A percentile compares a stretch with the other conserved stretches of the same genome.
Conservation (phyloP, 2,113 vertebrate species). For the Ictalurus punctatus region DNA sequence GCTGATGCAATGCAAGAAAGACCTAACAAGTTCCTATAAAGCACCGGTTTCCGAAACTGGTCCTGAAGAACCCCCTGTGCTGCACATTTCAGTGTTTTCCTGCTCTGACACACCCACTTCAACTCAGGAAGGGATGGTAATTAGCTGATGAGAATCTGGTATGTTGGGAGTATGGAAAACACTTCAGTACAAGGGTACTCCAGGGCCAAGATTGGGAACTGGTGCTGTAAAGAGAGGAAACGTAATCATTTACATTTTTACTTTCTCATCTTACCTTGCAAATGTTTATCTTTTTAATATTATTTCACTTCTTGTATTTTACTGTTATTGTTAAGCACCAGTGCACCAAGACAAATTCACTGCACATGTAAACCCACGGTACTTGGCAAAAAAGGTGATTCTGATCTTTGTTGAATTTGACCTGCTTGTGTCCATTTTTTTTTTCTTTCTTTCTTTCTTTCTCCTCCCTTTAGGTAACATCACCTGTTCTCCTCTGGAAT, state of each 20-base stretch:
- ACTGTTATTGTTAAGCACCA: too few relatives aligned
- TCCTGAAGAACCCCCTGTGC: not conserved
- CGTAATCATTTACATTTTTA: not conserved
- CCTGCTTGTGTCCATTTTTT: not conserved
- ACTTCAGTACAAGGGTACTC: not conserved
- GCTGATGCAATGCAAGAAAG: not conserved
- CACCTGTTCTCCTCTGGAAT: conserved; percentile 88
- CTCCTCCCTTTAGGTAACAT: conserved; percentile 77
- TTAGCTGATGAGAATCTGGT: not conserved
- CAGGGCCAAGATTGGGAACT: not conserved
- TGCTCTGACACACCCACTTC: not conserved
- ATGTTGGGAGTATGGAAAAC: not conserved
- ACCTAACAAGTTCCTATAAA: too few relatives aligned
- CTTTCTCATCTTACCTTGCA: too few relatives aligned
- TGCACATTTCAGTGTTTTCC: not conserved
- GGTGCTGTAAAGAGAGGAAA: not conserved
- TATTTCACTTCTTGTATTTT: too few relatives aligned
- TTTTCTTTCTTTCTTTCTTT: too few relatives aligned
- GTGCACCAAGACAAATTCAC: too few relatives aligned
- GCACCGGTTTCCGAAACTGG: not conserved
- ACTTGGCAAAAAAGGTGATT: too few relatives aligned
- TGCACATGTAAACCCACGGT: too few relatives aligned
- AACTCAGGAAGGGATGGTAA: not conserved
- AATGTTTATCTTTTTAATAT: too few relatives aligned
- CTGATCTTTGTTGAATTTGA: not conserved